Percentiles rank a stretch among this genome's conserved stretches.
phyloP scores from a whole-genome alignment of 23 tunicate genomes.

The Diplosoma virens region DNA sequence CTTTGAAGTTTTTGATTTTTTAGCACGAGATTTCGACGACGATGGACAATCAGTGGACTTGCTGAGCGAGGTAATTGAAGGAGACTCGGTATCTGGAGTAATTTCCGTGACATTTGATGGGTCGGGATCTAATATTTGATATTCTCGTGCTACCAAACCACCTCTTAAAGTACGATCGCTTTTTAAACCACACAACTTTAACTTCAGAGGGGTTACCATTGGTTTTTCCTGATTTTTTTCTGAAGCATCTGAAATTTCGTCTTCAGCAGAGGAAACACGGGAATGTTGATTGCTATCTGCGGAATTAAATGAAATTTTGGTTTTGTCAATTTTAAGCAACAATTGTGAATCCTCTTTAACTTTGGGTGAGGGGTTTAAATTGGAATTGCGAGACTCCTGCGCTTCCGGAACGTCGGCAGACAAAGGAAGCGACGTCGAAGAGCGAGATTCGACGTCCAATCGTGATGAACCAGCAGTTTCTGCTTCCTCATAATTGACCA shows the following conservation, averaged over 20 bases:
- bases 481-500: slow-evolving; percentile 3
- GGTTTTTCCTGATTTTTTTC: neutral
- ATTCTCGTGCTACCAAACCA: slow-evolving; percentile 41
- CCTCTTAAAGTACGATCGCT: slow-evolving; percentile 44
- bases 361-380: neutral
- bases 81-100: neutral
- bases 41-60: neutral
- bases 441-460: neutral
- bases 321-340: slow-evolving; percentile 41
- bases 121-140: slow-evolving; percentile 37
- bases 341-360: neutral
- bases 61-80: neutral
- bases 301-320: neutral
- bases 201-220: slow-evolving; percentile 34
- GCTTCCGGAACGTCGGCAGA: neutral
- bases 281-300: neutral
- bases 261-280: neutral
- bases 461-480: neutral
- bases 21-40: neutral
- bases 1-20: neutral
- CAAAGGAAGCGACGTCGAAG: neutral
- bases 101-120: neutral
- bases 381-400: neutral
- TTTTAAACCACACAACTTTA: slow-evolving; percentile 42
- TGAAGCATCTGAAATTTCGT: neutral